These are phyloP conservation scores for Trichonephila clavata DNA, from an alignment of 1,140 invertebrate species.

Conservation along the genomic window DNA sequence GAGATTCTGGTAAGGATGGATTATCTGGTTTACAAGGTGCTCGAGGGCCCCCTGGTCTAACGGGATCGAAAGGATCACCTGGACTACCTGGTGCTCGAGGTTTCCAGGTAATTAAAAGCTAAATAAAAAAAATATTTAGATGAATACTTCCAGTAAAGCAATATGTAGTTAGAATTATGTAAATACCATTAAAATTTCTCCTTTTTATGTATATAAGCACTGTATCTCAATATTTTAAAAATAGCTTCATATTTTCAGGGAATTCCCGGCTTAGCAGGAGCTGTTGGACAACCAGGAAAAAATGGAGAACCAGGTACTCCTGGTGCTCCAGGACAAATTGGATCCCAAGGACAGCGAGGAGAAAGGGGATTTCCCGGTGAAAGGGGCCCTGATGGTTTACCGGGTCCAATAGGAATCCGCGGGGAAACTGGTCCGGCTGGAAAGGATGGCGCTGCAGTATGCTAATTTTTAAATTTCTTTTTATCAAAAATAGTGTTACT, in stretches of 20 bases:
- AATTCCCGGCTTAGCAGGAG: conserved; percentile 87
- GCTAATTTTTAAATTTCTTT: not conserved
- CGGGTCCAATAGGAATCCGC: conserved; percentile 86
- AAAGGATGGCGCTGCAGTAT: conserved; percentile 86
- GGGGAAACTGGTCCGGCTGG: conserved; percentile 87
- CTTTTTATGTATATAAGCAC: no score
- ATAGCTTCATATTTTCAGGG: conserved; percentile 82
- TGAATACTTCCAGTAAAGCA: no score
- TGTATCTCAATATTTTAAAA: no score
- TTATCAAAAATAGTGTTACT: no score
- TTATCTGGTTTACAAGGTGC: conserved; percentile 84
- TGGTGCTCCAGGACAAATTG: conserved; percentile 84
- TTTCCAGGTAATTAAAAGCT: conserved; percentile 85
- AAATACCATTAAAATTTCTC: no score
- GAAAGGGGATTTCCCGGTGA: conserved; percentile 86
- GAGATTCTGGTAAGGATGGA: conserved; percentile 85
- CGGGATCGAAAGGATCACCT: conserved; percentile 86
- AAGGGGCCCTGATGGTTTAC: conserved; percentile 80
- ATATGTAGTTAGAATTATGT: no score
- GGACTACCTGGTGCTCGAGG: conserved; percentile 89
- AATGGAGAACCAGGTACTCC: conserved; percentile 88
- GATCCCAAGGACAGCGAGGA: conserved; percentile 86
- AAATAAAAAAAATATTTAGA: not conserved
- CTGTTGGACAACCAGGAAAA: conserved; percentile 87
- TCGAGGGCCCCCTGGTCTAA: conserved; percentile 87